A percentile compares a stretch with the other conserved stretches of the same genome.
Conservation (phyloP, 2,797 vertebrate genomes). For the Phalanger gymnotis region DNA sequence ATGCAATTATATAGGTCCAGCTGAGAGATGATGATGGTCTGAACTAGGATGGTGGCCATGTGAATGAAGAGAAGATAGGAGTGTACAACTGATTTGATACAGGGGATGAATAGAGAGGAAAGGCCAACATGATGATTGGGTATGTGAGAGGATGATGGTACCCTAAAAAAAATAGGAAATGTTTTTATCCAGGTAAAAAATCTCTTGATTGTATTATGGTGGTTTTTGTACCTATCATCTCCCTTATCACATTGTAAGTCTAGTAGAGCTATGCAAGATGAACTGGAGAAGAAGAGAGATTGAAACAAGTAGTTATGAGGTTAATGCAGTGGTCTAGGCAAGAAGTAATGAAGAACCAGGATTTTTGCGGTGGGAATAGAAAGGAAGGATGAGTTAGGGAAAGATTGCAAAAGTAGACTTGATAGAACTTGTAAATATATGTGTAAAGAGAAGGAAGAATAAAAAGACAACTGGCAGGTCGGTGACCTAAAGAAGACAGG, state of each 20-base stretch:
- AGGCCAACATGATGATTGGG: background rate
- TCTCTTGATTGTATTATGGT: background rate
- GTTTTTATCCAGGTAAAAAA: background rate
- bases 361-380: background rate
- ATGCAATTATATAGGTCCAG: background rate
- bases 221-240: background rate
- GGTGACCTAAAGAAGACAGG: background rate
- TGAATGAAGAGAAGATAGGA: background rate
- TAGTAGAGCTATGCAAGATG: background rate
- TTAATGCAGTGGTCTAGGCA: background rate
- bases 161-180: background rate
- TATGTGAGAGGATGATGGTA: background rate
- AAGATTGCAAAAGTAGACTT: background rate
- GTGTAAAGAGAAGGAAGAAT: background rate
- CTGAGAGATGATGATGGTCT: too few species aligned
- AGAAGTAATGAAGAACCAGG: background rate
- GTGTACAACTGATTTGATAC: too few species aligned
- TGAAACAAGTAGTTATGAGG: background rate
- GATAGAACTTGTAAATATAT: background rate
- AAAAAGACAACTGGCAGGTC: background rate
- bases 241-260: background rate
- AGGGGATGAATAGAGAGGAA: background rate
- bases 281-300: background rate
- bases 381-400: background rate
- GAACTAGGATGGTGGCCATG: background rate